Evolutionary conservation across 2,888 invertebrate genomes (phyloP).

Genomic region (Morpho deidamia): DNA sequence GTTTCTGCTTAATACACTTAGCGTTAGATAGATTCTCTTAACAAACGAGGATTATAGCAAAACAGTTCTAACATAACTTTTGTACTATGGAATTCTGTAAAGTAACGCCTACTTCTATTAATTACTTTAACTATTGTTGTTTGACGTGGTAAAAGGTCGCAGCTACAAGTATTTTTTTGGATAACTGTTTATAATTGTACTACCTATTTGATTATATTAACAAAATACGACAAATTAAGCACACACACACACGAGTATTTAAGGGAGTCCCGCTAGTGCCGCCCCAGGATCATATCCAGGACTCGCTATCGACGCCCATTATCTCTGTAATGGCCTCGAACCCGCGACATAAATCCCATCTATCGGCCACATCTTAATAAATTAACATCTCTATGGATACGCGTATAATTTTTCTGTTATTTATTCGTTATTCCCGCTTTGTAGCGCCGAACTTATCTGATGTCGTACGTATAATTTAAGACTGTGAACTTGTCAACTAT

Average conservation of each 20-base stretch:
- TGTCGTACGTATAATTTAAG: slow-evolving; percentile 54
- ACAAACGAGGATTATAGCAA: too few species aligned
- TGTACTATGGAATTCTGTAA: too few species aligned
- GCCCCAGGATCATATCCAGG: slow-evolving; percentile 13
- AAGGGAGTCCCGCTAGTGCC: slow-evolving; percentile 6
- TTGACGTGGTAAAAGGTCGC: too few species aligned
- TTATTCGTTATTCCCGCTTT: slow-evolving; percentile 50
- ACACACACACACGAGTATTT: neutral
- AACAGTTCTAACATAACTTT: too few species aligned
- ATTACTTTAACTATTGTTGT: too few species aligned
- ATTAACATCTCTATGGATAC: slow-evolving; percentile 57
- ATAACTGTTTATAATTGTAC: too few species aligned
- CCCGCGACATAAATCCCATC: slow-evolving; percentile 55
- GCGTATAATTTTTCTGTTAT: slow-evolving; percentile 58
- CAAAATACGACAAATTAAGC: neutral
- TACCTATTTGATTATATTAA: too few species aligned
- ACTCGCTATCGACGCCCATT: slow-evolving; percentile 49
- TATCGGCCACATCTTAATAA: slow-evolving; percentile 61
- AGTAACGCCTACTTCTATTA: too few species aligned
- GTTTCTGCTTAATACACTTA: too few species aligned
- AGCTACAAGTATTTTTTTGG: too few species aligned
- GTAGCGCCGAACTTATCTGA: slow-evolving; percentile 56
- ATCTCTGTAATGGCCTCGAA: slow-evolving; percentile 49
- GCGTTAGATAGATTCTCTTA: too few species aligned
- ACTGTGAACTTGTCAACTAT: slow-evolving; percentile 38